These are phyloP conservation scores for Agonopterix heracliana DNA, from an alignment of 2,888 invertebrate species.

Conservation along the genomic window DNA sequence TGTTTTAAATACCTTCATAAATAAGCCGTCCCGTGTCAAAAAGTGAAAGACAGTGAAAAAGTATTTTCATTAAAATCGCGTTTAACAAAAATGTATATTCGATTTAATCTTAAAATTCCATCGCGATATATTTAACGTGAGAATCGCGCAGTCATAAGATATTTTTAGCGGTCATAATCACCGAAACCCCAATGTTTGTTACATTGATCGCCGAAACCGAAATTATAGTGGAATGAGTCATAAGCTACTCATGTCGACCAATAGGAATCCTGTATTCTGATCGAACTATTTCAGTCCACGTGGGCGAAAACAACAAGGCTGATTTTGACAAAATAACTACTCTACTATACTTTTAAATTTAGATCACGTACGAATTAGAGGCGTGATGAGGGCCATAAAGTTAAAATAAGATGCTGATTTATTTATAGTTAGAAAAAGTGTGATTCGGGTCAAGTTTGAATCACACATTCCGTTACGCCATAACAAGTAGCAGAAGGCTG, in stretches of 20 bases:
- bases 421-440: slow-evolving; percentile 17
- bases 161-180: slow-evolving; percentile 37
- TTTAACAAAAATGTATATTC: too few relatives aligned
- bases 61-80: too few relatives aligned
- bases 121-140: too few relatives aligned
- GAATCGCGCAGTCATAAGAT: slow-evolving; percentile 1
- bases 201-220: slow-evolving; percentile 56
- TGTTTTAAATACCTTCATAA: too few relatives aligned
- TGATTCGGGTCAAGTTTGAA: slow-evolving; percentile 35
- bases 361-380: slow-evolving; percentile 28
- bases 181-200: slow-evolving; percentile 38
- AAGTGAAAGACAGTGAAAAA: too few relatives aligned
- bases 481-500: too few relatives aligned
- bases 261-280: slow-evolving; percentile 24
- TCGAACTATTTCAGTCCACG: slow-evolving; percentile 52
- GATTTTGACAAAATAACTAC: slow-evolving; percentile 50
- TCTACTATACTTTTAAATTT: slow-evolving; percentile 45
- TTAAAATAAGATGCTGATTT: slow-evolving; percentile 4
- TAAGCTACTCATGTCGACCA: slow-evolving; percentile 25
- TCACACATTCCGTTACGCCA: not conserved
- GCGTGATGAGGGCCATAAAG: slow-evolving; percentile 7
- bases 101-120: too few relatives aligned
- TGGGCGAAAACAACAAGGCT: slow-evolving; percentile 67
- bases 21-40: too few relatives aligned
- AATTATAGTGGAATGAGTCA: slow-evolving; percentile 60